These are phyloP conservation scores for Vannuccia rotundouncinata DNA, from an alignment of 2,888 invertebrate species.

Conservation along the genomic window DNA sequence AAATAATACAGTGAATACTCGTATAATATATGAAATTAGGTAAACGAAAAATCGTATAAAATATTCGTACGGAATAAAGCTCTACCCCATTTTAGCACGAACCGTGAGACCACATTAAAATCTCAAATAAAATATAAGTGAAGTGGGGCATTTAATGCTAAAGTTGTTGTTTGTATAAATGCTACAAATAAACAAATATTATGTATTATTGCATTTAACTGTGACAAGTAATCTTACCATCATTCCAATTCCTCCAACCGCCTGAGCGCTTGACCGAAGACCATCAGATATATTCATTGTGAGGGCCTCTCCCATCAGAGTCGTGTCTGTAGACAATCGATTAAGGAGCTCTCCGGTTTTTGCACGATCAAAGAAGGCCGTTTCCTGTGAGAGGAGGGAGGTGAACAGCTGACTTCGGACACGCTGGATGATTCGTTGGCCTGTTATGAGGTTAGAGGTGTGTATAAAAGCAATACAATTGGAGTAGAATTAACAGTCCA, in stretches of 20 bases:
- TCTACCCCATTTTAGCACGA: no score
- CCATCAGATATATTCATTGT: conserved; percentile 92
- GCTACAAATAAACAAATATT: neutral
- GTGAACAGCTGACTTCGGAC: conserved; percentile 71
- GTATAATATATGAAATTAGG: no score
- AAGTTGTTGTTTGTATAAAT: no score
- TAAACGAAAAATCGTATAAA: no score
- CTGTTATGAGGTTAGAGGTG: no score
- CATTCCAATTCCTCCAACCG: conserved; percentile 79
- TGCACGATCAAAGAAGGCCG: conserved; percentile 80
- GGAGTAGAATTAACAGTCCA: no score
- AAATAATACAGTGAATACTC: no score
- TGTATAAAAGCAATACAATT: no score
- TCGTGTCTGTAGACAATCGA: conserved; percentile 79
- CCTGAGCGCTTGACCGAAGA: conserved; percentile 76
- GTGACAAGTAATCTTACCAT: conserved; percentile 65
- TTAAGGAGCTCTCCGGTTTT: conserved; percentile 87
- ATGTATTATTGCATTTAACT: neutral
- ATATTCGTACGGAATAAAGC: no score
- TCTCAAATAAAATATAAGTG: no score
- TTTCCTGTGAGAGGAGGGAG: conserved; percentile 75
- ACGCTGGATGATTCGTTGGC: conserved; percentile 76
- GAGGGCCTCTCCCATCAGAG: conserved; percentile 79
- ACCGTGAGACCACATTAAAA: no score
- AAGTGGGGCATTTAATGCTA: no score